A percentile compares a stretch with the other conserved stretches of the same genome.
Evolutionary conservation across 2,888 invertebrate species (phyloP).

Genomic region (Mesorhabditis belari): DNA sequence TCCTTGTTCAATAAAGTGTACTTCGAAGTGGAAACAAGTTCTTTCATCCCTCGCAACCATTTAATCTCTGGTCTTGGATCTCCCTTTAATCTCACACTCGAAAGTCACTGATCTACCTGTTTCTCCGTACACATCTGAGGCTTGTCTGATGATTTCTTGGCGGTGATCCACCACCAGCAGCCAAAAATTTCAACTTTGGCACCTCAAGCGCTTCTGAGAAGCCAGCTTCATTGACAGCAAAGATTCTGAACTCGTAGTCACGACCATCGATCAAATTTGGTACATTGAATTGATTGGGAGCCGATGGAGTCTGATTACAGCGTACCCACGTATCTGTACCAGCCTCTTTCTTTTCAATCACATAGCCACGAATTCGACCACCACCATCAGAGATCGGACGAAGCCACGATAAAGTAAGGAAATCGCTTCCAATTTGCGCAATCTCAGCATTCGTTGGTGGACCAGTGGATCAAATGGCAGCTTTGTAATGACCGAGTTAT

Average conservation of each 20-base stretch:
- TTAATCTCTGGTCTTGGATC: constrained; percentile 42
- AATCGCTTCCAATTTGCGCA: constrained; percentile 85
- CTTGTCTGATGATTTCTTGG: constrained; percentile 40
- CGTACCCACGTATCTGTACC: constrained; percentile 32
- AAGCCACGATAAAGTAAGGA: constrained; percentile 91
- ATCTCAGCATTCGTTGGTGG: constrained; percentile 85
- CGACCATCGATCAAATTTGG: constrained; percentile 90
- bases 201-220: constrained; percentile 40
- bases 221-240: constrained; percentile 75
- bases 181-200: constrained; percentile 26
- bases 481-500: constrained; percentile 81
- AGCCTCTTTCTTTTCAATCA: constrained; percentile 87
- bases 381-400: constrained; percentile 91
- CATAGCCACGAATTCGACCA: constrained; percentile 91
- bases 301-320: constrained; percentile 42
- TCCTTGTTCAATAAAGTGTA: constrained; percentile 80
- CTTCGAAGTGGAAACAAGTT: constrained; percentile 82
- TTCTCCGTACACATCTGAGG: constrained; percentile 29
- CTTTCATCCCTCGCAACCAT: constrained; percentile 79
- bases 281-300: constrained; percentile 77
- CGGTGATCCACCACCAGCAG: constrained; percentile 32
- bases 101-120: constrained; percentile 37
- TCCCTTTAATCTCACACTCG: constrained; percentile 51
- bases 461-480: constrained; percentile 81
- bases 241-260: constrained; percentile 93